Evolutionary conservation across 2,797 vertebrate species (phyloP).

Genomic region (Crocidura indochinensis): DNA sequence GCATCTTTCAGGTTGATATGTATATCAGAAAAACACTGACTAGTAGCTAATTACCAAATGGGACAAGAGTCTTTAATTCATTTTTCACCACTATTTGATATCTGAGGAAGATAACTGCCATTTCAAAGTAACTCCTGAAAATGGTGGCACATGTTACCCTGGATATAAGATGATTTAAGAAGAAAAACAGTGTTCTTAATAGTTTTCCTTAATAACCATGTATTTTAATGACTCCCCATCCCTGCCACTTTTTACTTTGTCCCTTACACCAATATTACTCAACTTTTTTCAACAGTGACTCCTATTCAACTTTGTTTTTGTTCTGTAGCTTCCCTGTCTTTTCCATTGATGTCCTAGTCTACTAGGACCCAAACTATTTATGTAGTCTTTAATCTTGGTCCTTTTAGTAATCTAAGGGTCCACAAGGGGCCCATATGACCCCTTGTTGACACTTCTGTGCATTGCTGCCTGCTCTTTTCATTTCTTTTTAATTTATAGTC

Average conservation of each 20-base stretch:
- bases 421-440: too few species aligned
- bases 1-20: neutral
- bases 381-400: too few species aligned
- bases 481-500: neutral
- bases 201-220: neutral
- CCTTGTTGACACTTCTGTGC: too few species aligned
- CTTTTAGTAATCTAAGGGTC: too few species aligned
- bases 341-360: too few species aligned
- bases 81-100: neutral
- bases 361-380: too few species aligned
- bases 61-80: neutral
- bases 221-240: constrained; percentile 27
- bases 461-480: neutral
- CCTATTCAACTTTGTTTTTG: too few species aligned
- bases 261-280: neutral
- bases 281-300: too few species aligned
- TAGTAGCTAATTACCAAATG: neutral
- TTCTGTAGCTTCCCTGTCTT: too few species aligned
- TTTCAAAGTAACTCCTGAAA: constrained; percentile 20
- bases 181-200: constrained; percentile 10
- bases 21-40: neutral
- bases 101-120: neutral
- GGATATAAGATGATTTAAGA: neutral
- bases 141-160: neutral
- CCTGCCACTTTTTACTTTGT: neutral